Evolutionary conservation across 2,888 invertebrate species (phyloP), one percentile per base, ranked within the genome.

Genomic region (Synergus laeviventris): DNA sequence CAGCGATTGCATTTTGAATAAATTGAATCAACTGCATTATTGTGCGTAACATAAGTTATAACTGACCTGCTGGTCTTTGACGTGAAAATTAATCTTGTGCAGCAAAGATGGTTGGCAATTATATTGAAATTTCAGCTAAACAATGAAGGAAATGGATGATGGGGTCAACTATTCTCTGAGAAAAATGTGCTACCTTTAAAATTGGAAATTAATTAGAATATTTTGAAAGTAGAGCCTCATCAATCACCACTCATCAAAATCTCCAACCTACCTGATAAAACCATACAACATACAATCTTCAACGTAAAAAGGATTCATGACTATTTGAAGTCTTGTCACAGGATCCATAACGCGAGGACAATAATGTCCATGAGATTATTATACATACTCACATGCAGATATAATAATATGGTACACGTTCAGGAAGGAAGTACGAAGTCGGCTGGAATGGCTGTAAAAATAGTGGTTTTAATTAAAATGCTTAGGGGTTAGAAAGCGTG

Each of bases 401-500:
- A 31, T 16, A 70, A 70, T 70, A 49, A 31, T 16, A n/a, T n/a
- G n/a, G n/a, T n/a, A 31, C 24, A n/a, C 49, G 24, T 24, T 70
- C 70, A 70, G 70, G 70, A 42, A 39, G 31, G 74, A 31, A 56
- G 56, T 70, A 64, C 76, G 76, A 73, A 78, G 79, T 78, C 76
- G 79, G 76, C 77, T 76, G 76, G 73, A 74, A 76, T 78, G 76
- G 61, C 79, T 81, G 82, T 84, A 87, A 88, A 87, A 86, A 86
- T 86, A 84, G 83, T 84, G 84, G 84, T 84, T 86, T 89, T 90
- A 89, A 91, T 91, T 91, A 91, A 91, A 91, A 90, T 89, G 88
- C 89, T 89, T 87, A 88, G 88, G 88, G 88, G 87, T 89, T 89
- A 89, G 90, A 89, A 90, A 89, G 89, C 89, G 89, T 91, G 90